Evolutionary conservation across 2,113 vertebrate species (phyloP).

Genomic region (Nematolebias whitei): DNA sequence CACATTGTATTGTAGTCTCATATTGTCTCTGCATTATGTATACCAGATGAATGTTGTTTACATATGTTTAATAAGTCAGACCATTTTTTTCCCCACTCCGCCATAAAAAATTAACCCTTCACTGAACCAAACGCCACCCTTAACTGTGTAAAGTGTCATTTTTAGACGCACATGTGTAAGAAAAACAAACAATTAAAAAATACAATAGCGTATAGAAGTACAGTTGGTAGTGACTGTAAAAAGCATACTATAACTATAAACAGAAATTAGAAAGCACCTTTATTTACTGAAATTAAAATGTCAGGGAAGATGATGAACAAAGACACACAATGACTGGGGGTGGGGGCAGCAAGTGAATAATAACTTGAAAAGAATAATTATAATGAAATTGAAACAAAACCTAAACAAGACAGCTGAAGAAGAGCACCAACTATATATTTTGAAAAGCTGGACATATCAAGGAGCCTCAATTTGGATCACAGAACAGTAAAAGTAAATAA

Average conservation of each 20-base stretch:
- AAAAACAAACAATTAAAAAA: neutral
- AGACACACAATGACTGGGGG: neutral
- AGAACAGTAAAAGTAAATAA: no score
- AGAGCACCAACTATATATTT: no score
- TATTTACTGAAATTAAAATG: neutral
- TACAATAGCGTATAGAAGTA: neutral
- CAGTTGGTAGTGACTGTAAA: neutral
- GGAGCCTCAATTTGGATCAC: no score
- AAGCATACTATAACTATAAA: no score
- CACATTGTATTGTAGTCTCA: conserved; percentile 55
- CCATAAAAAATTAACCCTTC: conserved; percentile 11
- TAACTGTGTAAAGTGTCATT: neutral
- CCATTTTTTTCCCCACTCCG: conserved; percentile 11
- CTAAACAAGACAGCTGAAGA: no score
- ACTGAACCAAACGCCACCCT: neutral
- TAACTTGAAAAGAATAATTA: neutral
- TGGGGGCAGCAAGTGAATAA: neutral
- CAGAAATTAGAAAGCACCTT: no score
- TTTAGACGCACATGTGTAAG: neutral
- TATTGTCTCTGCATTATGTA: conserved; percentile 46
- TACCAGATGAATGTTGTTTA: conserved; percentile 69
- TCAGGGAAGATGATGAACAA: neutral
- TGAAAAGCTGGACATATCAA: no score
- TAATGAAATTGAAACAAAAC: neutral
- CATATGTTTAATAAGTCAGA: conserved; percentile 53